A percentile compares a stretch with the other conserved stretches of the same genome.
Evolutionary conservation across 1,140 invertebrate genomes (phyloP).

Genomic region (Samia ricini): DNA sequence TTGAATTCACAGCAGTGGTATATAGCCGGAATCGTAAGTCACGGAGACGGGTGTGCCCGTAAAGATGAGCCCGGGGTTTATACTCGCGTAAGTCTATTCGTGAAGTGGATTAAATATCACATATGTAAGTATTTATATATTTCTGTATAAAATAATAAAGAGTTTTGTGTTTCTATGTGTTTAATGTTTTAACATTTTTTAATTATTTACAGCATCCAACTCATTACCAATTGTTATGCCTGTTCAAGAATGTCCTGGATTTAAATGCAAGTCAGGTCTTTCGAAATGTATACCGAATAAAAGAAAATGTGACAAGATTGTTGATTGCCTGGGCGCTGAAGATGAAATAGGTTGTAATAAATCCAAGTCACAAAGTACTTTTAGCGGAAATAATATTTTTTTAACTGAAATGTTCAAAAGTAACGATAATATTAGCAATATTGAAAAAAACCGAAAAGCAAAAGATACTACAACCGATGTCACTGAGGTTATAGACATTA

Average conservation of each 20-base stretch:
- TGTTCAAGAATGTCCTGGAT: conserved; percentile 82
- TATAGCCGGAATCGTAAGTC: conserved; percentile 86
- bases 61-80: conserved; percentile 90
- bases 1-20: conserved; percentile 82
- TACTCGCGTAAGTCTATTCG: conserved; percentile 85
- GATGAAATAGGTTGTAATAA: conserved; percentile 84
- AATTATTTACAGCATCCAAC: conserved; percentile 64
- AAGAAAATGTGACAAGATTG: conserved; percentile 82
- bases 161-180: not conserved
- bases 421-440: conserved; percentile 11
- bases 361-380: conserved; percentile 11
- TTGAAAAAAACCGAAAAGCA: conserved; percentile 8
- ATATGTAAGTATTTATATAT: conserved; percentile 57
- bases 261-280: conserved; percentile 80
- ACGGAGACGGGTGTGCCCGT: conserved; percentile 89
- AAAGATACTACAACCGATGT: conserved; percentile 3
- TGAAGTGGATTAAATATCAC: conserved; percentile 84
- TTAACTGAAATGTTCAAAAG: conserved; percentile 7
- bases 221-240: conserved; percentile 73
- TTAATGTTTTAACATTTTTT: not conserved
- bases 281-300: conserved; percentile 82
- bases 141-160: not conserved
- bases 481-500: not conserved
- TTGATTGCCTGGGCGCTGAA: conserved; percentile 87
- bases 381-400: not conserved